Evolutionary conservation across 2,888 invertebrate genomes (phyloP), one percentile per base, ranked within the genome.

Genomic region (Hydroisotoma schaefferi): DNA sequence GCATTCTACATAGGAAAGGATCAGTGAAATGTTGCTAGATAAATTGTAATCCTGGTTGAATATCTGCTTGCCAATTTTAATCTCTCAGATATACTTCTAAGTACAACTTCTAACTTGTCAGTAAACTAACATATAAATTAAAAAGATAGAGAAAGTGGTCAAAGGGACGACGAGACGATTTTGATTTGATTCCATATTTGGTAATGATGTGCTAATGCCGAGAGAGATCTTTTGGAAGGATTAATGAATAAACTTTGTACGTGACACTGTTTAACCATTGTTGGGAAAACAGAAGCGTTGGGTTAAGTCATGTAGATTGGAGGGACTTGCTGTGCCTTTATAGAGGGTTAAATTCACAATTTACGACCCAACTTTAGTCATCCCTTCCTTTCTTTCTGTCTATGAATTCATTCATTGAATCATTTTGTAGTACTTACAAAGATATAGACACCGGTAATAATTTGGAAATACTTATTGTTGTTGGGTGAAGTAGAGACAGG

Each of bases 151-250:
- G 49, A 40, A 37, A 51, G 10, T 27, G 29, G 10, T 51, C 20
- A 6, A 47, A 23, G 5, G 23, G 6, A 23, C 10, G 29, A 10
- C 8, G 26, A 37, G n/a, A n/a, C n/a, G n/a, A n/a, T n/a, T n/a
- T n/a, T n/a, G n/a, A n/a, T n/a, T n/a, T n/a, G 20, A 38, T 1
- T 25, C 51, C 51, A 52, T 52, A 52, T 52, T 52, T 37, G 51
- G 51, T 5, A 22, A 52, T 37, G 23, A 33, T 33, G 51, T 52
- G 51, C 51, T 27, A 33, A 33, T 33, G 33, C 33, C 33, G 8
- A 33, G 8, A 8, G 33, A 10, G 33, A 8, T 33, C 33, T 15
- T 33, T 43, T 43, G 43, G n/a, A n/a, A n/a, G n/a, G 18, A 43
- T 43, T 10, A 43, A 43, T 43, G 43, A 43, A 43, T 18, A 20